A percentile compares a stretch with the other conserved stretches of the same genome.
phyloP scores from a whole-genome alignment of 2,113 vertebrate species.

The Zosterops pallidus region DNA sequence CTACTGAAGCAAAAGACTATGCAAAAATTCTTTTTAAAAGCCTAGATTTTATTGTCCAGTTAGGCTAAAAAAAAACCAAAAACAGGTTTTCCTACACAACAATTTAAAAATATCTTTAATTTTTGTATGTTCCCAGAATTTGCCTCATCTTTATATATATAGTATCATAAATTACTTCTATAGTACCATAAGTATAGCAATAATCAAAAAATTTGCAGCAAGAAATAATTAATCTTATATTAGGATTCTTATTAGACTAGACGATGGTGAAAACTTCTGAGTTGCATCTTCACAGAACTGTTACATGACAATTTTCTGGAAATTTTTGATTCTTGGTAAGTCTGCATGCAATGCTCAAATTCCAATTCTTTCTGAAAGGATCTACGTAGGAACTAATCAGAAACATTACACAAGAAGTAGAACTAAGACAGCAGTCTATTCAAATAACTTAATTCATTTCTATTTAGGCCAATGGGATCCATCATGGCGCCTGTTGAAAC shows the following conservation, averaged over 20 bases:
- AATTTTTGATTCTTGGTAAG: not conserved
- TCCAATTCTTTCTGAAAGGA: not conserved
- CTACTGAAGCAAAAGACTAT: not conserved
- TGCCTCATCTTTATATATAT: not conserved
- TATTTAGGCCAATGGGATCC: not conserved
- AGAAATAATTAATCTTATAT: not conserved
- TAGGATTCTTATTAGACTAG: not conserved
- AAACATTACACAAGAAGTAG: not conserved
- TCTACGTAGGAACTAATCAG: not conserved
- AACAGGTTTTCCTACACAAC: not conserved
- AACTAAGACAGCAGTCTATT: not conserved
- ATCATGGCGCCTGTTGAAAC: not conserved
- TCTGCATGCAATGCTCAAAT: not conserved
- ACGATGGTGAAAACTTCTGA: not conserved
- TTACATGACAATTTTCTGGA: not conserved
- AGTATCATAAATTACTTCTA: not conserved
- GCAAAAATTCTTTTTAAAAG: not conserved
- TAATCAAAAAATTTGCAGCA: not conserved
- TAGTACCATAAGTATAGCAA: not conserved
- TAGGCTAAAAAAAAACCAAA: not conserved
- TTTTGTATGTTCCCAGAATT: not conserved
- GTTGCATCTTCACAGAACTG: not conserved
- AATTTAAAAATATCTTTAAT: not conserved
- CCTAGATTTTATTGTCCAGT: not conserved
- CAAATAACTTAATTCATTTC: not conserved